Conservation (phyloP, 2,888 invertebrate genomes). For the Aspidiotus rigidus region DNA sequence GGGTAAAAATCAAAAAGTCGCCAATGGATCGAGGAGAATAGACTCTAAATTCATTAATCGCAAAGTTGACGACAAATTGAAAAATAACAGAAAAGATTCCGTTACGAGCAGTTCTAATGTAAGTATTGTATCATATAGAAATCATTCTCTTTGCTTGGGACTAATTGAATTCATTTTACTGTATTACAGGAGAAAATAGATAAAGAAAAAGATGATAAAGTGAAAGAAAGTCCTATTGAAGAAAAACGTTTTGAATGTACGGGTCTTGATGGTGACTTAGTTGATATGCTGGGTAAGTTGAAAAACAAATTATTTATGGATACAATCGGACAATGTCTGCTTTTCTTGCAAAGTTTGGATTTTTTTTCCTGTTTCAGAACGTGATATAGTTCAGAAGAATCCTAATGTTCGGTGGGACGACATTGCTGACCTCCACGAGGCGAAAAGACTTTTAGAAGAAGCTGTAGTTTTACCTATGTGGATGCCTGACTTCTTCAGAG, state of each 20-base stretch:
- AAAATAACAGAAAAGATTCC: conserved; percentile 37
- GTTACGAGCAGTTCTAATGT: conserved; percentile 36
- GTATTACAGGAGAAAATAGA: conserved; percentile 38
- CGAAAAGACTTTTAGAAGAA: conserved; percentile 84
- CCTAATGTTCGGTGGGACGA: conserved; percentile 93
- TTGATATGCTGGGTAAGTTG: conserved; percentile 70
- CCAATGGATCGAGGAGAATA: conserved; percentile 9
- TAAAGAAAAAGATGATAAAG: conserved; percentile 47
- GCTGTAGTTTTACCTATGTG: conserved; percentile 95
- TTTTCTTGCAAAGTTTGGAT: not conserved
- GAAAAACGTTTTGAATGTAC: conserved; percentile 78
- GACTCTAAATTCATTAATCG: conserved; percentile 33
- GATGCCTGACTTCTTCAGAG: conserved; percentile 98
- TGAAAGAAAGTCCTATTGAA: conserved; percentile 55
- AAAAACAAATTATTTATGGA: not conserved
- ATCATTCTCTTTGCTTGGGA: not conserved
- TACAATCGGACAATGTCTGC: not conserved
- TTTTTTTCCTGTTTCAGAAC: conserved; percentile 48
- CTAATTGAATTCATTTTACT: conserved; percentile 9
- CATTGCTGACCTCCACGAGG: conserved; percentile 81
- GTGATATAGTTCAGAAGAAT: conserved; percentile 94
- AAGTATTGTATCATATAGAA: conserved; percentile 1
- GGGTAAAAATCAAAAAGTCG: conserved; percentile 33
- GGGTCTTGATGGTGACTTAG: conserved; percentile 78
- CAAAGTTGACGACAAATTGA: conserved; percentile 35